Evolutionary conservation across 1,140 invertebrate genomes (phyloP).

Genomic region (Cyclargus thomasi): DNA sequence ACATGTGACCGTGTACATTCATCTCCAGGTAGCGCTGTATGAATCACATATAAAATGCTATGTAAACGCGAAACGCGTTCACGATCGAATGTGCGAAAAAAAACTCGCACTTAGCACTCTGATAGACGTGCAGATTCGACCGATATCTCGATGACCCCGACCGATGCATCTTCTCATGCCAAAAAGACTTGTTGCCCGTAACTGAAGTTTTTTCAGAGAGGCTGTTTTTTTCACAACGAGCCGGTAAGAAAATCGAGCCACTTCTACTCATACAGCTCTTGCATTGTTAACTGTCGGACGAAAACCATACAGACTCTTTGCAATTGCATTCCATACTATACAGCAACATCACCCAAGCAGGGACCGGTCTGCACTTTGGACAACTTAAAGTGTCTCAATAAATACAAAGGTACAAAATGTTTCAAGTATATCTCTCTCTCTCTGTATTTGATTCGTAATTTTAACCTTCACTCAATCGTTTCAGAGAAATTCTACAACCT

Average conservation of each 20-base stretch:
- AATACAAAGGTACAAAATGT: slow-evolving; percentile 57
- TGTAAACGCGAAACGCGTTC: no score
- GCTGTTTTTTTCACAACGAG: slow-evolving; percentile 76
- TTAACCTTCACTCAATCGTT: slow-evolving; percentile 20
- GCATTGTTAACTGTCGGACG: slow-evolving; percentile 76
- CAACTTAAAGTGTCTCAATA: slow-evolving; percentile 68
- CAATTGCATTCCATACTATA: slow-evolving; percentile 74
- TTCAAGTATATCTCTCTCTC: background rate
- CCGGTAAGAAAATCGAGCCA: slow-evolving; percentile 36
- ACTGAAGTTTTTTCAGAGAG: slow-evolving; percentile 48
- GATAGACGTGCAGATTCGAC: no score
- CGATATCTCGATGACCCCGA: no score
- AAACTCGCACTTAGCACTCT: no score
- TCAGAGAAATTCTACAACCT: slow-evolving; percentile 52
- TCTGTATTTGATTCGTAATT: background rate
- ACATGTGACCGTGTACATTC: no score
- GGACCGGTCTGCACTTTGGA: slow-evolving; percentile 52
- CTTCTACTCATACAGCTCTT: slow-evolving; percentile 77
- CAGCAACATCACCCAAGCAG: slow-evolving; percentile 26
- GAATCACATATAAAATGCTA: no score
- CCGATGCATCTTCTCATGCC: no score
- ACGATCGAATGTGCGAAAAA: no score
- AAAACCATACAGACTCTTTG: slow-evolving; percentile 68
- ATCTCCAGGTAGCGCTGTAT: no score
- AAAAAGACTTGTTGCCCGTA: no score